Evolutionary conservation across 2,113 vertebrate genomes (phyloP), one percentile per base, ranked within the genome.

Genomic region (Ovis aries): DNA sequence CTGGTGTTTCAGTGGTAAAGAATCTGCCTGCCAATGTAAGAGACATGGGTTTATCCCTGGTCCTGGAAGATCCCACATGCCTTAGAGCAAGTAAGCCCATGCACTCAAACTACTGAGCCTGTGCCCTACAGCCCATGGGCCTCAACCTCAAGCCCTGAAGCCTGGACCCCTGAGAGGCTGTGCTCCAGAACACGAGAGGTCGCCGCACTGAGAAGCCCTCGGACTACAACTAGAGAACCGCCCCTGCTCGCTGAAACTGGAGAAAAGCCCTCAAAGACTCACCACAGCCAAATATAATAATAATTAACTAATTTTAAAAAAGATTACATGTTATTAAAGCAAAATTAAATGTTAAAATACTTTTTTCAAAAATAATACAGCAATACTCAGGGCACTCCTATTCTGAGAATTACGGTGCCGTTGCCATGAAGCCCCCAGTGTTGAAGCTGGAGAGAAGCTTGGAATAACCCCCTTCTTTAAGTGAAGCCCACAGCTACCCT

Each of bases 261-360:
- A 77, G 23, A 77, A 77, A 25, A 43, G 23, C 36, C 23, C 23
- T 43, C 71, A 43, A 74, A 77, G 71, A 43, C 71, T 43, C 36
- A 3, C 36, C 12, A 27, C 36, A 43, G 36, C 21, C 36, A 77
- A 77, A 14, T 13, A 74, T 2, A 43, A 77, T 43, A 43, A 43
- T 7, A 74, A 77, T 77, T 43, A 77, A 43, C 23, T 71, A 71
- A 12, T 40, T 71, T 40, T 12, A 0, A 23, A 77, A 90, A 93
- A 36, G 33, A 93, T 33, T 48, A 52, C 60, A 10, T 17, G 55
- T 52, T 50, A 85, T 71, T n/a, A 36, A 36, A 86, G 40, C 27
- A 90, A 88, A 91, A 95, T 80, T 43, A 89, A 85, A 88, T 48
- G n/a, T 33, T 48, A 48, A 78, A 74, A 52, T 52, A n/a, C 43